Evolutionary conservation across 2,797 vertebrate species (phyloP).

Genomic region (Sebastes steindachneri): DNA sequence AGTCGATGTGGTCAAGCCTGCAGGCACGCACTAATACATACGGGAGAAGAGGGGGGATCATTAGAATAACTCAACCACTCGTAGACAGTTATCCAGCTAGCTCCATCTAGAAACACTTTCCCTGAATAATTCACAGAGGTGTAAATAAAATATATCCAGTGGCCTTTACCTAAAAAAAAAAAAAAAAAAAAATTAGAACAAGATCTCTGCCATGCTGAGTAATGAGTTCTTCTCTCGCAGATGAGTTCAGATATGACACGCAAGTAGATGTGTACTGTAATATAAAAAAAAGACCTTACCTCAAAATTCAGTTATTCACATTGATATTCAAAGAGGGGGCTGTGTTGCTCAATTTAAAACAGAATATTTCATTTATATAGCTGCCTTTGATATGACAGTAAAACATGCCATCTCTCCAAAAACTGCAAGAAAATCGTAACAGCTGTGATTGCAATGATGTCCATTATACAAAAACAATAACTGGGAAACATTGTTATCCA

Average conservation of each 20-base stretch:
- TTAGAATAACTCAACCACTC: constrained; percentile 65
- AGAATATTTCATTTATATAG: constrained; percentile 55
- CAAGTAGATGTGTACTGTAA: constrained; percentile 15
- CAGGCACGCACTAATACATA: constrained; percentile 37
- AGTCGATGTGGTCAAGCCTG: constrained; percentile 32
- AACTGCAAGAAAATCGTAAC: constrained; percentile 1
- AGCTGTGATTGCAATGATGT: background rate
- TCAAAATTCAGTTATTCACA: constrained; percentile 57
- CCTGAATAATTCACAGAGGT: constrained; percentile 80
- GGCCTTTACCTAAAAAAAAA: constrained; percentile 65
- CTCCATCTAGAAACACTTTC: constrained; percentile 67
- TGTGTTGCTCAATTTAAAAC: constrained; percentile 45
- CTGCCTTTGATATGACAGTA: constrained; percentile 31
- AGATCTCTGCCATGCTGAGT: constrained; percentile 66
- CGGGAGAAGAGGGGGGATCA: constrained; percentile 41
- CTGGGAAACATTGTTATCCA: constrained; percentile 20
- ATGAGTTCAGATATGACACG: constrained; percentile 56
- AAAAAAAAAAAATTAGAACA: constrained; percentile 41
- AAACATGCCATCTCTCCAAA: constrained; percentile 3
- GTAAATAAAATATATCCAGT: constrained; percentile 83
- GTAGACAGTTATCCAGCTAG: constrained; percentile 47
- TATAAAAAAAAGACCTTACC: constrained; percentile 25
- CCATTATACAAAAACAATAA: constrained; percentile 30
- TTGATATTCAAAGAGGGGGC: constrained; percentile 42
- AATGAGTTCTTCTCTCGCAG: constrained; percentile 59